A percentile compares a stretch with the other conserved stretches of the same genome.
These are phyloP conservation scores for Sepioteuthis lessoniana DNA, from an alignment of 2,888 invertebrate species.

Conservation along the genomic window DNA sequence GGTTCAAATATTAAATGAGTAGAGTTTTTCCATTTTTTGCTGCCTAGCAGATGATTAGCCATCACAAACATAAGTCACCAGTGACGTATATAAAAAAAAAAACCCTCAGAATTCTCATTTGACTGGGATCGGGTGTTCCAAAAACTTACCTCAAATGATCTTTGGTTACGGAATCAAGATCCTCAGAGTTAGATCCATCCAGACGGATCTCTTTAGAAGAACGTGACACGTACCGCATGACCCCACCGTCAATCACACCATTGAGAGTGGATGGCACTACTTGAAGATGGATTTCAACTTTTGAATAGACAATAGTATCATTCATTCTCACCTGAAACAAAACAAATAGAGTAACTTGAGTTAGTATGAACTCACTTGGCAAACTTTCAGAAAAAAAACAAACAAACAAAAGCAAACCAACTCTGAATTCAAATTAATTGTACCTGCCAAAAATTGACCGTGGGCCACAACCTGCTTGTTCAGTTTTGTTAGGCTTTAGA, in stretches of 20 bases:
- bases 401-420: background rate
- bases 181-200: constrained; percentile 63
- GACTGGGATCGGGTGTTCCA: no score
- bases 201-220: constrained; percentile 55
- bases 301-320: constrained; percentile 65
- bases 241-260: constrained; percentile 67
- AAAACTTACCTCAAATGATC: constrained; percentile 58
- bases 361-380: background rate
- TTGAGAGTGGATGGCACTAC: constrained; percentile 60
- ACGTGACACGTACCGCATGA: constrained; percentile 57
- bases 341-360: background rate
- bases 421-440: no score
- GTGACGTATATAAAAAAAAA: no score
- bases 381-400: background rate
- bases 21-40: no score
- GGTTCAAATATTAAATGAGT: no score
- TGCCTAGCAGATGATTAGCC: no score
- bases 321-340: constrained; percentile 64
- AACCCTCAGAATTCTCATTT: no score
- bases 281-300: constrained; percentile 53
- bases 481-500: no score
- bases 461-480: no score
- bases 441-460: no score
- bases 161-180: constrained; percentile 59
- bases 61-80: no score